A percentile compares a stretch with the other conserved stretches of the same genome.
These are phyloP conservation scores for Brachymystax lenok DNA, from an alignment of 2,797 vertebrate genomes.

Conservation along the genomic window DNA sequence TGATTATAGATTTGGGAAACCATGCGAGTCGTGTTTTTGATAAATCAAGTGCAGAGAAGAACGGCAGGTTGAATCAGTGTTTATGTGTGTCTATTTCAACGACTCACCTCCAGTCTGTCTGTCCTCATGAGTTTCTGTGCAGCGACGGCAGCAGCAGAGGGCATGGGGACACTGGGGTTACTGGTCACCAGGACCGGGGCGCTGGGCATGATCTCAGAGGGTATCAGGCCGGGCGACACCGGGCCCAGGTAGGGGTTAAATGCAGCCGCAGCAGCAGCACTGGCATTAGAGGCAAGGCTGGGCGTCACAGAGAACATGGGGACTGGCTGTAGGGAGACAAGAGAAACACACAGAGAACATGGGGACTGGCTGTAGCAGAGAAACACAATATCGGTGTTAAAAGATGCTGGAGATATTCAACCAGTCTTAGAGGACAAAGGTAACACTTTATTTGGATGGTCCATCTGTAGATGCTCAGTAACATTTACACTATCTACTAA, in stretches of 20 bases:
- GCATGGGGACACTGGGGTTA: slow-evolving; percentile 85
- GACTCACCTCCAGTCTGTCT: slow-evolving; percentile 93
- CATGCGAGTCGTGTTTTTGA: no score
- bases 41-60: no score
- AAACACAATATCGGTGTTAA: neutral
- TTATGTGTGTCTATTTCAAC: neutral
- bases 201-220: slow-evolving; percentile 89
- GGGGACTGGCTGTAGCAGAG: slow-evolving; percentile 73
- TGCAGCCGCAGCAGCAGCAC: slow-evolving; percentile 86
- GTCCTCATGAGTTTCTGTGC: slow-evolving; percentile 97
- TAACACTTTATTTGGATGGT: no score
- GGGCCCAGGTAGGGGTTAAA: slow-evolving; percentile 99
- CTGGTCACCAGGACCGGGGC: slow-evolving; percentile 91
- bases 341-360: slow-evolving; percentile 85
- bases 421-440: no score
- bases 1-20: no score
- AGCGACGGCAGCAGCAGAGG: slow-evolving; percentile 82
- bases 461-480: no score
- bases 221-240: slow-evolving; percentile 91
- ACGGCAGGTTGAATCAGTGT: no score
- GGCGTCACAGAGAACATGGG: slow-evolving; percentile 95
- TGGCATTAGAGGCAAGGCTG: slow-evolving; percentile 91
- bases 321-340: slow-evolving; percentile 70
- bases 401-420: no score
- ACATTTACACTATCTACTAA: no score